Evolutionary conservation across 2,888 invertebrate species (phyloP).

Genomic region (Idaea biselata): DNA sequence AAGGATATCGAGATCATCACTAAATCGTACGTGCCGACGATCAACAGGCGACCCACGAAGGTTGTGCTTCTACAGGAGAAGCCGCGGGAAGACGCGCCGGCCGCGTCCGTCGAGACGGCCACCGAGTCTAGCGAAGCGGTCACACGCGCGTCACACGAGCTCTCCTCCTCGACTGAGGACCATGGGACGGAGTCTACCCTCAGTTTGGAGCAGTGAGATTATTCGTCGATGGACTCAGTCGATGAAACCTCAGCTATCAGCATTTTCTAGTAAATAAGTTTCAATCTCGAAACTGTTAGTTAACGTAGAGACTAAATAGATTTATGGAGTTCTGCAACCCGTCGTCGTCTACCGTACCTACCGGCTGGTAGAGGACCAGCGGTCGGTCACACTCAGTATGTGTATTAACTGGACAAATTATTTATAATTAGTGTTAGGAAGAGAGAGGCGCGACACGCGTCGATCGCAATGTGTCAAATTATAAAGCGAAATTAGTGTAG

Average conservation of each 20-base stretch:
- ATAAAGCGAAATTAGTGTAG: constrained; percentile 51
- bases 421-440: constrained; percentile 58
- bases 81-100: constrained; percentile 23
- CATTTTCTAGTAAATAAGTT: constrained; percentile 74
- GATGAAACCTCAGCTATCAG: constrained; percentile 68
- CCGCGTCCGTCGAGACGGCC: constrained; percentile 34
- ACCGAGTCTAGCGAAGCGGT: constrained; percentile 26
- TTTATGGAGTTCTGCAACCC: constrained; percentile 50
- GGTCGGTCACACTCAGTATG: constrained; percentile 50
- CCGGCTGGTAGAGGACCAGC: constrained; percentile 47
- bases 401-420: constrained; percentile 75
- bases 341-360: constrained; percentile 34
- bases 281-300: constrained; percentile 73
- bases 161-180: constrained; percentile 16
- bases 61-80: constrained; percentile 59
- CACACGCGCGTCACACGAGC: constrained; percentile 8
- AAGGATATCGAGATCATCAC: constrained; percentile 72
- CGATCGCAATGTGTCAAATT: constrained; percentile 59
- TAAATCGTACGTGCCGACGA: constrained; percentile 64
- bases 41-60: constrained; percentile 64
- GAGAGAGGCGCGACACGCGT: constrained; percentile 40
- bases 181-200: constrained; percentile 30
- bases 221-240: constrained; percentile 25
- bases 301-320: constrained; percentile 71
- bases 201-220: constrained; percentile 41